Evolutionary conservation across 2,888 invertebrate species (phyloP), one percentile per base, ranked within the genome.

Genomic region (Andrena fulva): DNA sequence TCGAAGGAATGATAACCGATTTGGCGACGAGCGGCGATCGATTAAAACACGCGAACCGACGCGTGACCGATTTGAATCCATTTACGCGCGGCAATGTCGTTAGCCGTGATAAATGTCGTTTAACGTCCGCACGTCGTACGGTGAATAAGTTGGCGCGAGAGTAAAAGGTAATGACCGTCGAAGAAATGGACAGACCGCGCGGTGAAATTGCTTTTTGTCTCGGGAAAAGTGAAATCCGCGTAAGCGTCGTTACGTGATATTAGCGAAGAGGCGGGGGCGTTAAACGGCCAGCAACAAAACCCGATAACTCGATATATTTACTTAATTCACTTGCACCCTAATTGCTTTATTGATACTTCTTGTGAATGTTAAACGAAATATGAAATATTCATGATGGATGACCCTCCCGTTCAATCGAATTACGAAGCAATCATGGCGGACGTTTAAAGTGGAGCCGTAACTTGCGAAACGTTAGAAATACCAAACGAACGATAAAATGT

Each of bases 221-320:
- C 80, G 86, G 84, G 82, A 87, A 89, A 90, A 90, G 90, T 90
- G 88, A 90, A 90, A 90, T 88, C 84, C 77, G 31, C 68, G 50
- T 24, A 71, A 63, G 8, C 35, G 59, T 72, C 35, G 72, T 78
- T 77, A 79, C 78, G 85, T 71, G 75, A 77, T 67, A 72, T 68
- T 67, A 63, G 68, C 56, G 7, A 20, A 42, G 64, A 29, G 52
- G 20, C 29, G 29, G 2, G 16, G 31, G 50, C 31, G 67, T 33
- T 48, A 64, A 8, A 2, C 3, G 2, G 29, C 50, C 10, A 52
- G 12, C 64, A 35, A 69, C 27, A 5, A 5, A 10, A 33, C 27
- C 7, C 24, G 16, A 29, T 27, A 74, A 27, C 24, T 16, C 71
- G 5, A 29, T 29, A 7, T 24, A n/a, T 29, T 29, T 42, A 16